Base-by-base conservation (phyloP, 1,140 invertebrate genomes). In the Drusus annulatus region DNA sequence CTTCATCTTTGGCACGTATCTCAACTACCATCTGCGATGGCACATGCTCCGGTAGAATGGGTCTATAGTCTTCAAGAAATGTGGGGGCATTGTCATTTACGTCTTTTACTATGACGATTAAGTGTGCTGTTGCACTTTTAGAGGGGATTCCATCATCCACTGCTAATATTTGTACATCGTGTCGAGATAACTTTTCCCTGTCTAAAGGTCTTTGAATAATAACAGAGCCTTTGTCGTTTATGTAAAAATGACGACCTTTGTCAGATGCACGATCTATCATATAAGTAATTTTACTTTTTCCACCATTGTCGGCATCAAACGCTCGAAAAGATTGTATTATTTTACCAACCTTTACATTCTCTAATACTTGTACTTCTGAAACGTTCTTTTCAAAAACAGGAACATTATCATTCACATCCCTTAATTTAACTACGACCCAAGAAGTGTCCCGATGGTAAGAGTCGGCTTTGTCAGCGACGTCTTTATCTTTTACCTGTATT, bases 61-160 rank as follows among this genome's bases (percentile, higher is more conserved):
- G 93, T 25, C 90, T 89, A 84, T 93, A 93, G 74, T 93, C 90
- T 81, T 92, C 86, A 0, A 88, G 86, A 84, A 93, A 91, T 7
- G 85, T 86, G 0, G 92, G 92, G 0, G 88, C 88, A 86, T 90
- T 94, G 81, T 95, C 94, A 84, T 94, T 94, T 19, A 94, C 91
- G 85, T 94, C 94, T 73, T 90, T 90, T 0, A 94, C 92, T 69
- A 91, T 89, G 0, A 94, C 91, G 0, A 91, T 91, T 15, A 95
- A 85, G 0, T 92, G 93, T 2, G 93, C 93, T 1, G 93, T 93
- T 1, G 94, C 92, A 13, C 93, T 94, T 79, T 91, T 90, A 16
- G 92, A 85, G 7, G 92, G 93, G 62, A 84, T 86, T 65, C 92
- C 93, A 86, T 93, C 92, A 84, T 93, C 93, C 73, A 91, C 90